Conservation (phyloP, 2,797 vertebrate species). For the Anguilla megastoma region DNA sequence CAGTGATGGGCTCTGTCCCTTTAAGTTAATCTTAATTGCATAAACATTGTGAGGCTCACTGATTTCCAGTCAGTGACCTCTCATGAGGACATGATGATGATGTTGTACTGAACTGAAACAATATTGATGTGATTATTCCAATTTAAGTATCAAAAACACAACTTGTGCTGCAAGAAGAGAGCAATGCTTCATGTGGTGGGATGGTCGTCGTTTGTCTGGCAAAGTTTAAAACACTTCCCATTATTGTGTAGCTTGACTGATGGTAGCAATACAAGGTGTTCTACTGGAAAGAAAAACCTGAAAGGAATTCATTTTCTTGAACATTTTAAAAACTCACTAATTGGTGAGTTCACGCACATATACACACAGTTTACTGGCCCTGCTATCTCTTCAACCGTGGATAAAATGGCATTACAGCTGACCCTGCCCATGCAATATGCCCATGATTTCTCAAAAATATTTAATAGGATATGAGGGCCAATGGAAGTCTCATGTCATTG, state of each 20-base stretch:
- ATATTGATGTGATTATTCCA: background rate
- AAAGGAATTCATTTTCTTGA: background rate
- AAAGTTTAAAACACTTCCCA: background rate
- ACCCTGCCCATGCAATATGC: background rate
- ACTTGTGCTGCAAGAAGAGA: background rate
- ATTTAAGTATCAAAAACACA: background rate
- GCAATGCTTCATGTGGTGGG: background rate
- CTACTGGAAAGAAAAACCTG: background rate
- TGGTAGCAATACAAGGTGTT: background rate
- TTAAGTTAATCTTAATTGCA: too few relatives aligned
- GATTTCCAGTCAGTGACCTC: too few relatives aligned
- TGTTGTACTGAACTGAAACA: background rate
- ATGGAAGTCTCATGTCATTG: background rate
- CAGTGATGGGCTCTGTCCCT: too few relatives aligned
- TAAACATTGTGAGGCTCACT: too few relatives aligned
- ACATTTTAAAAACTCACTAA: background rate
- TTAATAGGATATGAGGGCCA: background rate
- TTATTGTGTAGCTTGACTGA: background rate
- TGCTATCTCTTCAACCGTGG: background rate
- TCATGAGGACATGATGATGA: background rate
- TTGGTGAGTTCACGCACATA: background rate
- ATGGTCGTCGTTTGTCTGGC: background rate
- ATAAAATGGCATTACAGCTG: background rate
- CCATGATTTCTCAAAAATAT: background rate
- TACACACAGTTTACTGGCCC: background rate